A percentile compares a stretch with the other conserved stretches of the same genome.
Conservation (phyloP, 1,140 invertebrate species). For the Dryas iulia region DNA sequence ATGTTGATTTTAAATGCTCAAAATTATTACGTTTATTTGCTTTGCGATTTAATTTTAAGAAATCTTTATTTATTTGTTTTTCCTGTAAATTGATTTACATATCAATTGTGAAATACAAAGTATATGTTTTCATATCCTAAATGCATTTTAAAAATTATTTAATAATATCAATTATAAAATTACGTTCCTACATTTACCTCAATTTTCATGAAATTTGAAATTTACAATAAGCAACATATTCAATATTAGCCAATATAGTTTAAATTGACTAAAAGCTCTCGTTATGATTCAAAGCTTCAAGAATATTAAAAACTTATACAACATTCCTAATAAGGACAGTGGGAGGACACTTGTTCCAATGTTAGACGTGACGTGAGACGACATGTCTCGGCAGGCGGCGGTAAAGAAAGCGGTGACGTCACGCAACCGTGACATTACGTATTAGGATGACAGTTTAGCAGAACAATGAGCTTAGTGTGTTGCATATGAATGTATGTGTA, state of each 20-base stretch:
- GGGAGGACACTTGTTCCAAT: constrained; percentile 2
- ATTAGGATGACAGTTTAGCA: neutral
- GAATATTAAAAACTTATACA: neutral
- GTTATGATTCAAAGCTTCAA: neutral
- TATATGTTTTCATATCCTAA: no score
- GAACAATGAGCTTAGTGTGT: constrained; percentile 11
- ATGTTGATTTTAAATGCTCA: no score
- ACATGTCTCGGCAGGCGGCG: constrained; percentile 12
- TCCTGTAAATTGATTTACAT: no score
- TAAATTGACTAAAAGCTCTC: neutral
- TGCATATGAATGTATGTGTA: constrained; percentile 6
- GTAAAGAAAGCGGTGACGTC: constrained; percentile 29
- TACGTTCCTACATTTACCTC: no score
- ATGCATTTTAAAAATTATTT: no score
- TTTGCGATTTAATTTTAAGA: no score
- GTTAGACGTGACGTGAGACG: neutral
- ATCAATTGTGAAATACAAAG: no score
- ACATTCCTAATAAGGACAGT: neutral
- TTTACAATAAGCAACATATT: no score
- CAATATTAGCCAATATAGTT: neutral
- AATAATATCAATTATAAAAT: no score
- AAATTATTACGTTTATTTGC: no score
- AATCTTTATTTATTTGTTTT: no score
- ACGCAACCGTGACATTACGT: constrained; percentile 21
- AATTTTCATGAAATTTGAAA: no score